A percentile compares a stretch with the other conserved stretches of the same genome.
These are phyloP conservation scores for Oplegnathus fasciatus DNA, from an alignment of 2,113 vertebrate genomes.

Conservation along the genomic window DNA sequence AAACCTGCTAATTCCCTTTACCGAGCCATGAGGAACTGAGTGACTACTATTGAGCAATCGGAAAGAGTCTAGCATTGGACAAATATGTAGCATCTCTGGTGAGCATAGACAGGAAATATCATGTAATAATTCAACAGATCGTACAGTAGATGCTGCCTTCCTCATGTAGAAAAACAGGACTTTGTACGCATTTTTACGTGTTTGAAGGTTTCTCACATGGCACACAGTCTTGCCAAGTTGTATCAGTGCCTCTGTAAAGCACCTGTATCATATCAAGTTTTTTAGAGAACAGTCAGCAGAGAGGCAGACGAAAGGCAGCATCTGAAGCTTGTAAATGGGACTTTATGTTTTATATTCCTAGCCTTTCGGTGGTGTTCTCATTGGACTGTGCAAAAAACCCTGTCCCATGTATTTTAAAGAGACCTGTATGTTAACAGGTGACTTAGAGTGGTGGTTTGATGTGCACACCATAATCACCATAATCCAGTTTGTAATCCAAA, in stretches of 20 bases:
- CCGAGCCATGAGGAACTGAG: not conserved
- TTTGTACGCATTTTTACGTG: not conserved
- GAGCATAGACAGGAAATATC: not conserved
- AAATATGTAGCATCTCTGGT: not conserved
- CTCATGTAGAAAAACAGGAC: constrained; percentile 4
- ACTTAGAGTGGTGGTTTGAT: not conserved
- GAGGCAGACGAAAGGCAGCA: not conserved
- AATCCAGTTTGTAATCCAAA: not conserved
- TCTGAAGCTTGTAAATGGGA: not conserved
- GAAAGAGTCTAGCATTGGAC: constrained; percentile 17
- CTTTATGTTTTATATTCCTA: constrained; percentile 2
- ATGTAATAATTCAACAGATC: not conserved
- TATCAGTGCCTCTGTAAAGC: not conserved
- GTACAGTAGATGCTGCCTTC: not conserved
- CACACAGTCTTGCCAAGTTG: not conserved
- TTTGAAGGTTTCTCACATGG: not conserved
- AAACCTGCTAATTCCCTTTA: constrained; percentile 4
- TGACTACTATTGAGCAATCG: constrained; percentile 1
- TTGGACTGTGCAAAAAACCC: not conserved
- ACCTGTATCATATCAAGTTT: not conserved
- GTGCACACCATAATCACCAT: not conserved
- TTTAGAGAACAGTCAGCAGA: constrained; percentile 11
- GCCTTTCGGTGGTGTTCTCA: not conserved
- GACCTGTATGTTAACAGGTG: not conserved
- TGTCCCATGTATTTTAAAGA: not conserved